These are phyloP conservation scores for Eretmocerus hayati DNA, from an alignment of 2,888 invertebrate species.

Conservation along the genomic window DNA sequence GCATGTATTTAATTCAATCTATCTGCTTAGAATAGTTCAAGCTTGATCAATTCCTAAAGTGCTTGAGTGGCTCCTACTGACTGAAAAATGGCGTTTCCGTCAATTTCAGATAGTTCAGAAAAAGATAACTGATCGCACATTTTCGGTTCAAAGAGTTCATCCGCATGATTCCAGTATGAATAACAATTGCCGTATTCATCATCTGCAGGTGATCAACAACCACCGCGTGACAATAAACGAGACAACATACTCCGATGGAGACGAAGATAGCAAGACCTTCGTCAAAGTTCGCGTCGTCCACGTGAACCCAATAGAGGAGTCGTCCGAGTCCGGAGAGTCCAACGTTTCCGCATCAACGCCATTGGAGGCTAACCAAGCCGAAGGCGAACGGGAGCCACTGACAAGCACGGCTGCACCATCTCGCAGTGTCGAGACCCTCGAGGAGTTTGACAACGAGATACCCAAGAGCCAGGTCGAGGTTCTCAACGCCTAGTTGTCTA, in stretches of 20 bases:
- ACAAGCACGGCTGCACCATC: conserved; percentile 9
- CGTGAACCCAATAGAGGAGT: conserved; percentile 44
- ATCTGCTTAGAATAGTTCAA: too few species aligned
- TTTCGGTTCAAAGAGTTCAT: too few species aligned
- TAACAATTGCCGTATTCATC: too few species aligned
- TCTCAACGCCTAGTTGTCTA: conserved; percentile 38
- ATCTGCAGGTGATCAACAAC: conserved; percentile 48
- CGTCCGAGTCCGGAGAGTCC: conserved; percentile 9
- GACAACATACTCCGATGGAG: conserved; percentile 49
- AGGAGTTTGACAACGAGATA: conserved; percentile 43
- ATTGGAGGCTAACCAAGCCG: neutral
- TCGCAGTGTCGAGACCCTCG: conserved; percentile 39
- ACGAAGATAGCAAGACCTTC: conserved; percentile 40
- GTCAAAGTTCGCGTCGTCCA: conserved; percentile 49
- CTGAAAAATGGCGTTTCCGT: too few species aligned
- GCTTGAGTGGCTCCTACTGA: too few species aligned
- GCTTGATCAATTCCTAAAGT: too few species aligned
- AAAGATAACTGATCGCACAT: too few species aligned
- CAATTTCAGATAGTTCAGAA: too few species aligned
- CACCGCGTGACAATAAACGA: conserved; percentile 53
- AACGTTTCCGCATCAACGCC: neutral
- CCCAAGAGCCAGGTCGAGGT: conserved; percentile 36
- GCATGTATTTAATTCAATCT: too few species aligned
- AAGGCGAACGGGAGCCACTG: conserved; percentile 14
- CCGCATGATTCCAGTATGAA: too few species aligned